Percentiles rank a stretch among this genome's conserved stretches.
Evolutionary conservation across 2,888 invertebrate species (phyloP).

Genomic region (Cabera pusaria): DNA sequence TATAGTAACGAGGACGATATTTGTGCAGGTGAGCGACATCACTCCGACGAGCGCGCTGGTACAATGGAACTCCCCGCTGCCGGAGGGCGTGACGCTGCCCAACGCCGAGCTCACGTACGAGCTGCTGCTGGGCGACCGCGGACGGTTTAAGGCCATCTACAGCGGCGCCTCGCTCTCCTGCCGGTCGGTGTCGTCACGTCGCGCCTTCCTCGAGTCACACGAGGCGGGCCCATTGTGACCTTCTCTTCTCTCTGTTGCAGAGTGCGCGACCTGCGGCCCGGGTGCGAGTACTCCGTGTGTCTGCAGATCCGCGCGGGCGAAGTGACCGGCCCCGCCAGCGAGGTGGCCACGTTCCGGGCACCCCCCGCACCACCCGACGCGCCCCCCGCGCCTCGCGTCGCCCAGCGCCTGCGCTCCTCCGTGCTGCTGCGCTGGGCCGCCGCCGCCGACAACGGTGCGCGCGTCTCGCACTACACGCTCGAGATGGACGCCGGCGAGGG

Average conservation of each 20-base stretch:
- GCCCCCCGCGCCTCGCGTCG: slow-evolving; percentile 88
- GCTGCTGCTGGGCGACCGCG: slow-evolving; percentile 91
- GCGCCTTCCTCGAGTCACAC: not conserved
- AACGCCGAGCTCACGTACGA: slow-evolving; percentile 89
- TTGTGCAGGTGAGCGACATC: slow-evolving; percentile 89
- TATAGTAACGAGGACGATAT: too few species aligned
- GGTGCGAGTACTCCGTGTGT: slow-evolving; percentile 93
- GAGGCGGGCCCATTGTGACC: not conserved
- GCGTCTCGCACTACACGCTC: slow-evolving; percentile 89
- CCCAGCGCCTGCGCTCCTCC: slow-evolving; percentile 87
- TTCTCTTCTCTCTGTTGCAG: slow-evolving; percentile 36
- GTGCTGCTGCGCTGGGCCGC: slow-evolving; percentile 88
- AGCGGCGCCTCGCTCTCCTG: slow-evolving; percentile 90
- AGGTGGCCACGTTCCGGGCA: slow-evolving; percentile 91
- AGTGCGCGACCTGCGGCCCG: slow-evolving; percentile 93
- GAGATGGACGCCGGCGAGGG: slow-evolving; percentile 90
- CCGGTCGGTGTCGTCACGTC: slow-evolving; percentile 63
- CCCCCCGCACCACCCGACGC: slow-evolving; percentile 91
- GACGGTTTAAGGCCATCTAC: slow-evolving; percentile 93
- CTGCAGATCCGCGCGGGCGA: slow-evolving; percentile 90
- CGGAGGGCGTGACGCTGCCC: slow-evolving; percentile 74
- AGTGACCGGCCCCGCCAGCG: slow-evolving; percentile 89
- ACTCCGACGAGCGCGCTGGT: slow-evolving; percentile 93
- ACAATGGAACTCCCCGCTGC: slow-evolving; percentile 88
- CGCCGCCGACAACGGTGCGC: slow-evolving; percentile 91